Conservation (phyloP, 92 coral and sea anemone genomes). For the Diadumene lineata region DNA sequence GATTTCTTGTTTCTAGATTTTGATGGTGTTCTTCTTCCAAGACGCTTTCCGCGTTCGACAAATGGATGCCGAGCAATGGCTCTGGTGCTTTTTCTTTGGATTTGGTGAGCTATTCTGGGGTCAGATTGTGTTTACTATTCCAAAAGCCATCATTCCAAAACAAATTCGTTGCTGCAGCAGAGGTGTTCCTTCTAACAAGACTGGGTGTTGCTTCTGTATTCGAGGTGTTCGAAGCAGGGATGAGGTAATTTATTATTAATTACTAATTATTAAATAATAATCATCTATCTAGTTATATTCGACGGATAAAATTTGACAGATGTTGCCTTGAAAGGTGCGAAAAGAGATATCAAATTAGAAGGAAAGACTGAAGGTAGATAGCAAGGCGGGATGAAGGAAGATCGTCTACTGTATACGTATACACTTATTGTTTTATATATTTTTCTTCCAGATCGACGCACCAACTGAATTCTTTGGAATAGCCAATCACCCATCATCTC, state of each 20-base stretch:
- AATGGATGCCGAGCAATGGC: conserved; percentile 86
- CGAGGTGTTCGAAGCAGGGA: conserved; percentile 72
- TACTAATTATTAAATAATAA: too few relatives aligned
- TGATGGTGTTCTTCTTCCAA: conserved; percentile 75
- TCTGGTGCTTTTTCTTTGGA: conserved; percentile 85
- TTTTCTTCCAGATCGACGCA: conserved; percentile 15
- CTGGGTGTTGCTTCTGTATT: conserved; percentile 65
- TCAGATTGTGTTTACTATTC: conserved; percentile 75
- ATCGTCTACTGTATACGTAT: neutral
- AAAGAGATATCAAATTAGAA: neutral
- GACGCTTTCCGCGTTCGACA: conserved; percentile 74
- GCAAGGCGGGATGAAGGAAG: neutral
- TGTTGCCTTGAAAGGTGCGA: neutral
- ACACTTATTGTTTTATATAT: neutral
- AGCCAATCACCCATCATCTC: conserved; percentile 21
- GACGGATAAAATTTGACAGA: too few relatives aligned
- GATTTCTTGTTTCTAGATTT: conserved; percentile 39
- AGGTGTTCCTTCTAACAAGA: conserved; percentile 52
- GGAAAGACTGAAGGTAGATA: neutral
- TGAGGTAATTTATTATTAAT: conserved; percentile 19
- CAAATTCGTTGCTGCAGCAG: conserved; percentile 64
- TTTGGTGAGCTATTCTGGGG: conserved; percentile 88
- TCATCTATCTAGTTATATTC: too few relatives aligned
- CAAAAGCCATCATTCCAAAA: conserved; percentile 68
- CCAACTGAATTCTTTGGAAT: conserved; percentile 38